Evolutionary conservation across 2,888 invertebrate species (phyloP).

Genomic region (Teleiodes luculella): DNA sequence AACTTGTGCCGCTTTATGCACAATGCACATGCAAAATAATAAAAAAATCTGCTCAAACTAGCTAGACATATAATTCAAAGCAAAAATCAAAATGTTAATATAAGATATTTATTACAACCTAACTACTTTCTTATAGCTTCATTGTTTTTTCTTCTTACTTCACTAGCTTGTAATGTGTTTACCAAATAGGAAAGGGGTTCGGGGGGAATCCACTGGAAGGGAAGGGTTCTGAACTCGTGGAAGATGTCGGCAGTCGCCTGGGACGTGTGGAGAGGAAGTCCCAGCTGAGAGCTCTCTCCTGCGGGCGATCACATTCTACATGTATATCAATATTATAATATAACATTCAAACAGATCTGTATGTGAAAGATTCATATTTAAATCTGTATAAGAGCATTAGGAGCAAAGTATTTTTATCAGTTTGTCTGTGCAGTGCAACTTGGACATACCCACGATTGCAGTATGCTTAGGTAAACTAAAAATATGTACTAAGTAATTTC

Average conservation of each 20-base stretch:
- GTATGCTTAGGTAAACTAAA: too few relatives aligned
- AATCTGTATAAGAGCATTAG: too few relatives aligned
- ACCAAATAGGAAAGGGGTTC: conserved; percentile 46
- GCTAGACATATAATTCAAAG: conserved; percentile 32
- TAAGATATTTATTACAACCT: neutral
- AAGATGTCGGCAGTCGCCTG: conserved; percentile 60
- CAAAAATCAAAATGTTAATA: conserved; percentile 6
- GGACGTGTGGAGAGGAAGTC: conserved; percentile 55
- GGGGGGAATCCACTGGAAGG: conserved; percentile 21
- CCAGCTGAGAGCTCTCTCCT: conserved; percentile 13
- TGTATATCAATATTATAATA: neutral
- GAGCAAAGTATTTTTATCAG: too few relatives aligned
- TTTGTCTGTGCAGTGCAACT: too few relatives aligned
- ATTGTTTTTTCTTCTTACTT: conserved; percentile 34
- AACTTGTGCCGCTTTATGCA: conserved; percentile 23
- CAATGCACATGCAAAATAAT: conserved; percentile 17
- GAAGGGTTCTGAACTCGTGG: conserved; percentile 33
- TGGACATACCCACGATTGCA: too few relatives aligned
- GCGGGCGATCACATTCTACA: neutral
- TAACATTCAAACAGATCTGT: neutral
- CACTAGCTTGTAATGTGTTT: conserved; percentile 38
- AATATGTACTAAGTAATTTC: too few relatives aligned
- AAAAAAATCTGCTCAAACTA: conserved; percentile 64
- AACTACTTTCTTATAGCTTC: conserved; percentile 12
- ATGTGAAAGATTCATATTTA: too few relatives aligned